These are phyloP conservation scores for Otis tarda DNA, from an alignment of 2,113 vertebrate species.

Conservation along the genomic window DNA sequence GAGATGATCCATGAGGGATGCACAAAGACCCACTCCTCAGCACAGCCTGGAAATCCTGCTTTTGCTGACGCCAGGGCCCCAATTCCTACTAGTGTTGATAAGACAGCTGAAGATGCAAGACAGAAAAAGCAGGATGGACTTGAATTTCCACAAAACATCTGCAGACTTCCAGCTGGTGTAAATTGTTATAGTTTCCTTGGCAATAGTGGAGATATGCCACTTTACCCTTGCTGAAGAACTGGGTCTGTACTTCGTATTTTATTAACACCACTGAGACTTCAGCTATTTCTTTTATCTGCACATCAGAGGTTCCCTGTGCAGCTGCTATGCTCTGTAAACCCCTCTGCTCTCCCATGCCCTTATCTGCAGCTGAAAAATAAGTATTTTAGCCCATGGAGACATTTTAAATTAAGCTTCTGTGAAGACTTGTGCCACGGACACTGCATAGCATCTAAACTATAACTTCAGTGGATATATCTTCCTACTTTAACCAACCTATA, in stretches of 20 bases:
- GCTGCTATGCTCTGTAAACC: neutral
- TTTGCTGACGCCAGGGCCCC: neutral
- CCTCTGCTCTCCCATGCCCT: neutral
- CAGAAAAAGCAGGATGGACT: neutral
- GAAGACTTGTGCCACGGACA: neutral
- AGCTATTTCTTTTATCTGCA: neutral
- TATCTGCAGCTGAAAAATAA: neutral
- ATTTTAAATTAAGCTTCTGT: neutral
- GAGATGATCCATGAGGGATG: neutral
- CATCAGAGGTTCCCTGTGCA: neutral
- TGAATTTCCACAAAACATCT: neutral
- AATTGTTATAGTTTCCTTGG: neutral
- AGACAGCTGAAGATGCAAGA: neutral
- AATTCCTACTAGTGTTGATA: neutral
- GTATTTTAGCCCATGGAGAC: neutral
- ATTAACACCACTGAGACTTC: neutral
- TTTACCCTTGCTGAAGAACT: neutral
- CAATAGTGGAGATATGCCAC: neutral
- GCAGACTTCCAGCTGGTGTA: neutral
- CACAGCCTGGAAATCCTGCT: neutral
- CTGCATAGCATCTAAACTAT: neutral
- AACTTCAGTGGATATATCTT: neutral
- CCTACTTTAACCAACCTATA: neutral
- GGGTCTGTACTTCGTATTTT: neutral
- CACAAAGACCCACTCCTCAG: rapidly evolving